Base-by-base conservation (phyloP, 2,113 vertebrate species). In the Nibea coibor region DNA sequence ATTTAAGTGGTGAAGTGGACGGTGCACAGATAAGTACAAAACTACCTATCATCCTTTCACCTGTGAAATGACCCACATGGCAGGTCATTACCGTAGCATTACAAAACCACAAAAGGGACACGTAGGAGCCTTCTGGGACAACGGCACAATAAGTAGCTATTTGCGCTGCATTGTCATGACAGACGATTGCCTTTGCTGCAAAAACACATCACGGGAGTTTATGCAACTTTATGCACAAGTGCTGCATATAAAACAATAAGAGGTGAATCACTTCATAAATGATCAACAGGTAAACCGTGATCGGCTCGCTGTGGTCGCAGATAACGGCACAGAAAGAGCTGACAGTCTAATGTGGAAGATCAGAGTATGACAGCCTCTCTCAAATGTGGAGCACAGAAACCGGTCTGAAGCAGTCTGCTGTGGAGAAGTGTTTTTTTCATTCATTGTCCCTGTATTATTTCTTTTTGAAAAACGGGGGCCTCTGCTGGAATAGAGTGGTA, bases 391-490 rank as follows among this genome's bases (percentile, higher is more conserved):
- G 66, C 88, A 89, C 26, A 24, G 58, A 79, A 94, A 94, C 93
- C 83, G 83, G 93, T 94, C 91, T 94, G 88, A 93, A 78, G 94
- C 94, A 88, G 93, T 93, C 88, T 89, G 82, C 56, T 84, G 71
- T 26, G 65, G 57, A 53, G 16, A 75, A 74, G 28, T 65, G 78
- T 74, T 79, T 39, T 26, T 39, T 39, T 39, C 35, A 39, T 39
- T 67, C 70, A 72, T 75, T 81, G 75, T 79, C 26, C 39, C 75
- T 22, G 17, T 4, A 43, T 73, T 90, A 78, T 26, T 26, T 26
- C 2, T 26, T 69, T 79, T 51, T 81, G 82, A 83, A 68, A 81
- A 72, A 80, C 53, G 24, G 77, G 78, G 87, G 14, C 93, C 88
- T 93, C 94, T 94, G 90, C 78, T 88, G 93, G 93, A 69, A 31